Percentiles rank a stretch among this genome's conserved stretches.
Evolutionary conservation across 2,888 invertebrate genomes (phyloP).

Genomic region (Tortrix viridana): DNA sequence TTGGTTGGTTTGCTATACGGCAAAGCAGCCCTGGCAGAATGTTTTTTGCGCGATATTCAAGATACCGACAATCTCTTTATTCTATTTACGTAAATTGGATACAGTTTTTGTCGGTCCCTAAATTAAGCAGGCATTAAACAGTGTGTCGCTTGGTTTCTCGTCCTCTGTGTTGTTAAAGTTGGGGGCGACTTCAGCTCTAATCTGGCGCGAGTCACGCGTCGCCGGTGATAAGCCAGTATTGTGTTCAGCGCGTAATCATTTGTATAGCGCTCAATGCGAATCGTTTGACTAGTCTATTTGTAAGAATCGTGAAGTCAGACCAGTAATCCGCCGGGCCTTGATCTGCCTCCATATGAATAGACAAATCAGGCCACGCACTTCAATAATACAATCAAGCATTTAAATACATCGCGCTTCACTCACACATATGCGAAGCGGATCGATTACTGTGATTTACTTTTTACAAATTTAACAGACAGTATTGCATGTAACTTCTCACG

Average conservation of each 20-base stretch:
- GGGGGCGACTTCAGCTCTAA: conserved; percentile 32
- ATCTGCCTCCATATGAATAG: conserved; percentile 32
- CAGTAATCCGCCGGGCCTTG: conserved; percentile 32
- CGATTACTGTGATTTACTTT: conserved; percentile 29
- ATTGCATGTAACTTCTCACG: conserved; percentile 29
- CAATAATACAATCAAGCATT: conserved; percentile 21
- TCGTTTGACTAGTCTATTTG: conserved; percentile 27
- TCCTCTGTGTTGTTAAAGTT: conserved; percentile 39
- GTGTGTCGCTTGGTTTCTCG: conserved; percentile 43
- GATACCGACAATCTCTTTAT: no score
- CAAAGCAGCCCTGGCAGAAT: no score
- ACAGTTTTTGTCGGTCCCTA: conserved; percentile 1
- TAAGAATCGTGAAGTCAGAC: conserved; percentile 32
- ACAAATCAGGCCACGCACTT: conserved; percentile 28
- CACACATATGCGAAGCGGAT: conserved; percentile 14
- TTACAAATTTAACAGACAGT: conserved; percentile 17
- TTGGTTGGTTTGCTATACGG: no score
- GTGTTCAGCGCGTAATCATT: conserved; percentile 52
- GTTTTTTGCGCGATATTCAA: no score
- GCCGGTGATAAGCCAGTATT: conserved; percentile 56
- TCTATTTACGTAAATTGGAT: background rate
- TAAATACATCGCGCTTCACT: conserved; percentile 15
- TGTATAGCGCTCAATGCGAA: conserved; percentile 42
- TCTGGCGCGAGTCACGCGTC: conserved; percentile 49
- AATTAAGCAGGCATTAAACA: background rate